Evolutionary conservation across 37 sponge, comb jelly and placozoan species (phyloP), one percentile per base, ranked within the genome.

Genomic region (Ianthella basta): DNA sequence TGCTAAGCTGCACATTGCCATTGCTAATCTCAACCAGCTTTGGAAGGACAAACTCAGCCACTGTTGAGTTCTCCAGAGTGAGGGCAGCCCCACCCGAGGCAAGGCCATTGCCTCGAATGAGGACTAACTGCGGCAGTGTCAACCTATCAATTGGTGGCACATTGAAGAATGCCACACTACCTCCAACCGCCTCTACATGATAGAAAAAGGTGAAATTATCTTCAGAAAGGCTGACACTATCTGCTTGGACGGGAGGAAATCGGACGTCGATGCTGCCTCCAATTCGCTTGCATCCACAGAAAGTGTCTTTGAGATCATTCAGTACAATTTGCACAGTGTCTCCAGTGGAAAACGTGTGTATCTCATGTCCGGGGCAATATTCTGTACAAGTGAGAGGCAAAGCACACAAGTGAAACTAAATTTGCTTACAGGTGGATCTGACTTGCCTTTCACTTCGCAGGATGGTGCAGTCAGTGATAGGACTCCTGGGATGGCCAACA

Each of bases 201-300:
- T 85, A 88, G 20, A 88, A 32, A 37, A 88, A 75, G 39, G 85
- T 80, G 73, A 91, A 91, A 44, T 66, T 66, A 21, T 66, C 85
- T n/a, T 87, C 84, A 4, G 50, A 55, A 30, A 91, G 72, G 6
- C 12, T 29, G 70, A 18, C 0, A 69, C 4, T 35, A 4, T 30
- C 35, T 34, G 29, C 35, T 44, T 3, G 50, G 6, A 44, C 8
- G 3, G 50, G 8, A 6, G 32, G 27, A 19, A 4, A 20, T 30
- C 37, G 27, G 41, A 91, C 85, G 3, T 20, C 23, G 32, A 91
- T 36, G 53, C 86, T 91, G 16, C 89, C 92, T 69, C 55, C 61
- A 25, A 91, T 54, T n/a, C 73, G 32, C n/a, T 32, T 84, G 56
- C 92, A 91, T 21, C 92, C 92, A 85, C 88, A 91, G 70, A 88